Conservation (phyloP, 2,888 invertebrate genomes). For the Drosophila leonis region DNA sequence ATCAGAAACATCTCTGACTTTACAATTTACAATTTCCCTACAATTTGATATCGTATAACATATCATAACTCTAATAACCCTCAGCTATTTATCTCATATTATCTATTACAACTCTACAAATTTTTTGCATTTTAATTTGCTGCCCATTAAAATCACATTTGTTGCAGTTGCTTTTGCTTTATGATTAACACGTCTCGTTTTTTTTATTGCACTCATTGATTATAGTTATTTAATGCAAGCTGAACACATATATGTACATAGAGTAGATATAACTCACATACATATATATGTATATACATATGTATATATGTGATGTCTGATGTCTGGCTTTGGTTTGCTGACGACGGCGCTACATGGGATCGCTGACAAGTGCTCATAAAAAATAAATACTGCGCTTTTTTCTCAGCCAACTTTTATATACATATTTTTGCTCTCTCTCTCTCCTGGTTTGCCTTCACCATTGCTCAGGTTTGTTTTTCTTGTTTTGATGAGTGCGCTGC, state of each 20-base stretch:
- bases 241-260: neutral
- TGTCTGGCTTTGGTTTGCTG: slow-evolving; percentile 25
- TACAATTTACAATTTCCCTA: neutral
- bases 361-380: slow-evolving; percentile 77
- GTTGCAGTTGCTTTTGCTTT: slow-evolving; percentile 9
- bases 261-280: neutral
- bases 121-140: slow-evolving; percentile 4
- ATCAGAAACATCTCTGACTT: neutral
- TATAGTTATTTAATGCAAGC: slow-evolving; percentile 12
- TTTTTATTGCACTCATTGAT: slow-evolving; percentile 1
- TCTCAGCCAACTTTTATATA: slow-evolving; percentile 35
- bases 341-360: slow-evolving; percentile 66
- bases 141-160: slow-evolving; percentile 12
- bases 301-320: slow-evolving; percentile 1
- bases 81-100: slow-evolving; percentile 8
- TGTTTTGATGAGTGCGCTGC: slow-evolving; percentile 40
- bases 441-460: slow-evolving; percentile 29
- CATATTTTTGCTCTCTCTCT: slow-evolving; percentile 2
- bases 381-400: slow-evolving; percentile 66
- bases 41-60: neutral
- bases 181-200: slow-evolving; percentile 5
- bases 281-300: neutral
- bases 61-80: neutral
- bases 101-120: slow-evolving; percentile 1
- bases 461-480: slow-evolving; percentile 50